Conservation (phyloP, 2,888 invertebrate species). For the Asteroscopus sphinx region DNA sequence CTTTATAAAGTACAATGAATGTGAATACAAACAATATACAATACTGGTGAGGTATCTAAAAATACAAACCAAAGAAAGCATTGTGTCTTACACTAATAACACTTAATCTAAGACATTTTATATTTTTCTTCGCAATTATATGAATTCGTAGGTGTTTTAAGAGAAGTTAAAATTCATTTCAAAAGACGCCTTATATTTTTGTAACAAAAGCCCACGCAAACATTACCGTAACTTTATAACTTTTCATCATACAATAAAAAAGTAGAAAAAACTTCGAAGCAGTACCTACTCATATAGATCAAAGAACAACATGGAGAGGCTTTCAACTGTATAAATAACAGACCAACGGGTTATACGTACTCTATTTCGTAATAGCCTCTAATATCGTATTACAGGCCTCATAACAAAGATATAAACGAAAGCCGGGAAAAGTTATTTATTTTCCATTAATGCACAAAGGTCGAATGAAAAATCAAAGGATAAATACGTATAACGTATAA, state of each 20-base stretch:
- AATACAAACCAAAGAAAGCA: no score
- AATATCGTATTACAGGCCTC: slow-evolving; percentile 44
- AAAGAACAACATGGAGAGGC: slow-evolving; percentile 32
- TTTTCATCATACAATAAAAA: slow-evolving; percentile 10
- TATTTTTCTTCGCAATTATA: no score
- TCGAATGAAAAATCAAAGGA: slow-evolving; percentile 31
- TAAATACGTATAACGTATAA: slow-evolving; percentile 20
- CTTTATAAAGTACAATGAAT: no score
- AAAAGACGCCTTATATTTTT: slow-evolving; percentile 30
- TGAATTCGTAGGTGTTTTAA: no score
- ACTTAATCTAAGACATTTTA: no score
- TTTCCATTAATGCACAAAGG: slow-evolving; percentile 52
- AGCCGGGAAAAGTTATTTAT: slow-evolving; percentile 44
- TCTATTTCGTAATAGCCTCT: slow-evolving; percentile 43
- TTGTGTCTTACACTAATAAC: no score
- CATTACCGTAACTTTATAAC: slow-evolving; percentile 33
- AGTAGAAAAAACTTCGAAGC: slow-evolving; percentile 15
- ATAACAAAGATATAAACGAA: slow-evolving; percentile 45
- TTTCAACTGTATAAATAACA: slow-evolving; percentile 56
- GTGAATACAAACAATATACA: no score
- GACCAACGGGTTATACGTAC: slow-evolving; percentile 40
- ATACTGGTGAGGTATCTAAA: no score
- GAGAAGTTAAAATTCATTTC: no score
- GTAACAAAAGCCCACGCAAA: slow-evolving; percentile 27
- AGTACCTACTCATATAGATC: slow-evolving; percentile 38